A percentile compares a stretch with the other conserved stretches of the same genome.
Conservation (phyloP, 2,797 vertebrate species). For the Lycodopsis pacificus region DNA sequence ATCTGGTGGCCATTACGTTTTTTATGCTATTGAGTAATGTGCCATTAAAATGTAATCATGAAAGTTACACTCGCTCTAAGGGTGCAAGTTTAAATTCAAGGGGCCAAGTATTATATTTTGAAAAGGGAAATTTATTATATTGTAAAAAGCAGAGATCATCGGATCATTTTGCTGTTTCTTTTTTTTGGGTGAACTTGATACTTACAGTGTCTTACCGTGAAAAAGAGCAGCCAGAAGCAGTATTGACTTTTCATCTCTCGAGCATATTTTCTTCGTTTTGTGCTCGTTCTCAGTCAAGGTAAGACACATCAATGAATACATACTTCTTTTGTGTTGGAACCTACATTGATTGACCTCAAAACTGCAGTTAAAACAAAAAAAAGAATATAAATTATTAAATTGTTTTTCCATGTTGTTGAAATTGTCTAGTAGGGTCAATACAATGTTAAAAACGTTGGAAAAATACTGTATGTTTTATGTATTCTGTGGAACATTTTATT, state of each 20-base stretch:
- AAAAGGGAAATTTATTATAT: neutral
- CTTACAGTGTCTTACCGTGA: neutral
- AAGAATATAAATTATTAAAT: constrained; percentile 20
- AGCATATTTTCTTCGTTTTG: constrained; percentile 24
- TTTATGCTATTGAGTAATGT: constrained; percentile 54
- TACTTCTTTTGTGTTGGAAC: constrained; percentile 3
- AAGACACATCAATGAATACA: constrained; percentile 10
- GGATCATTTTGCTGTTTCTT: neutral
- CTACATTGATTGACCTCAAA: constrained; percentile 27
- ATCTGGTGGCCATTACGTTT: constrained; percentile 28
- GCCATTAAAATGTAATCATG: constrained; percentile 31
- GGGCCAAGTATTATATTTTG: constrained; percentile 6
- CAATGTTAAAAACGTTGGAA: constrained; percentile 8
- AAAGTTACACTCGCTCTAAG: constrained; percentile 24
- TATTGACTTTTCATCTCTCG: constrained; percentile 22
- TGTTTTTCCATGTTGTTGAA: constrained; percentile 12
- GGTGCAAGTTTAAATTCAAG: constrained; percentile 31
- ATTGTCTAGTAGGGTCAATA: constrained; percentile 19
- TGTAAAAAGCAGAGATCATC: constrained; percentile 5
- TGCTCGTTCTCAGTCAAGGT: neutral
- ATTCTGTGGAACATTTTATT: constrained; percentile 29
- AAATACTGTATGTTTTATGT: constrained; percentile 26
- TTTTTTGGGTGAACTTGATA: neutral
- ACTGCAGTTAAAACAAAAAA: constrained; percentile 2
- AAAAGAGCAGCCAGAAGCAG: constrained; percentile 5